Evolutionary conservation across 2,113 vertebrate genomes (phyloP).

Genomic region (Xerus inauris): DNA sequence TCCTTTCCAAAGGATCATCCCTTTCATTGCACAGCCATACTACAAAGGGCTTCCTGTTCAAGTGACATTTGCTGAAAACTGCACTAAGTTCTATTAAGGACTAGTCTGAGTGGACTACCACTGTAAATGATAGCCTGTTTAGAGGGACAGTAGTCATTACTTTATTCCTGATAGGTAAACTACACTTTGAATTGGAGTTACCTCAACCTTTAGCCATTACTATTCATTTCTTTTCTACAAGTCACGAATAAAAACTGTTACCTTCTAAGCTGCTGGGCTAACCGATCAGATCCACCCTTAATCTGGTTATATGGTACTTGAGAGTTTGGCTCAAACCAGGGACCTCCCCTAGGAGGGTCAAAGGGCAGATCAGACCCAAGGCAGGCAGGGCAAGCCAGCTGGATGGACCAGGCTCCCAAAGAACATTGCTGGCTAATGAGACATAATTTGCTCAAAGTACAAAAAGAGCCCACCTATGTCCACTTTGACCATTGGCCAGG

Average conservation of each 20-base stretch:
- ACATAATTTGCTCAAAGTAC: neutral
- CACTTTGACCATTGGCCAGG: neutral
- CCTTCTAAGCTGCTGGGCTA: neutral
- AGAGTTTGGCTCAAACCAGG: neutral
- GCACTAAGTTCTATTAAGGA: neutral
- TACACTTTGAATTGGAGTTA: neutral
- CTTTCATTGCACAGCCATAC: neutral
- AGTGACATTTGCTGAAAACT: neutral
- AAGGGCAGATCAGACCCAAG: neutral
- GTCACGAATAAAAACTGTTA: neutral
- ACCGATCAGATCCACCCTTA: neutral
- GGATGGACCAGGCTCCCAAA: neutral
- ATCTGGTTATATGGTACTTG: neutral
- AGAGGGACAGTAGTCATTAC: neutral
- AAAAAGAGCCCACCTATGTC: neutral
- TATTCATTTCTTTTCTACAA: neutral
- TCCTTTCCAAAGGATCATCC: neutral
- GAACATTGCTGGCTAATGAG: neutral
- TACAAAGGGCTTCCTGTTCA: slow-evolving; percentile 31
- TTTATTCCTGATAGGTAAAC: neutral
- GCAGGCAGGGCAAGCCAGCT: neutral
- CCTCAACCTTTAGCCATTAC: neutral
- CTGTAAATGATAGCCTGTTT: neutral
- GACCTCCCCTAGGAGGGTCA: neutral
- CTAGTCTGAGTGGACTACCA: neutral